Percentiles rank a stretch among this genome's conserved stretches.
These are phyloP conservation scores for Calliopsis andreniformis DNA, from an alignment of 1,140 invertebrate species.

Conservation along the genomic window DNA sequence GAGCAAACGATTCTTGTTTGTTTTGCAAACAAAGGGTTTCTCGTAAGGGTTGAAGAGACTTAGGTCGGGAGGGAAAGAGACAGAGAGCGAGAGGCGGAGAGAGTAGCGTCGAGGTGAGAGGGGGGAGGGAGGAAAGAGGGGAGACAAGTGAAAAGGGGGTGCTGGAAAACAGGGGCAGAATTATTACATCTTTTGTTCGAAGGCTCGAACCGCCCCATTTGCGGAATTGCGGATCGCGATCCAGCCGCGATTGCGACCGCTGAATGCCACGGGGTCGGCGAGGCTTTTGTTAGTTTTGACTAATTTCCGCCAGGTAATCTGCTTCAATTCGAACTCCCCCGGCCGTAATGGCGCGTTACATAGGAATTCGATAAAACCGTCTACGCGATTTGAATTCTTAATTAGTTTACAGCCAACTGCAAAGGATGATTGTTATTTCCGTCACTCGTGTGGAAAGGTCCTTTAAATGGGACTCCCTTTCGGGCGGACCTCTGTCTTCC, in stretches of 20 bases:
- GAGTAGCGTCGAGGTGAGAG: conserved; percentile 46
- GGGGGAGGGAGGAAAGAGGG: conserved; percentile 62
- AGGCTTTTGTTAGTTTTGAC: conserved; percentile 78
- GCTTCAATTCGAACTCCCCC: conserved; percentile 64
- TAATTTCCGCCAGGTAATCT: conserved; percentile 76
- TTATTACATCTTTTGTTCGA: conserved; percentile 82
- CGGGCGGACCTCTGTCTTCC: background rate
- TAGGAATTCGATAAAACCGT: conserved; percentile 46
- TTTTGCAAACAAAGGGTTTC: conserved; percentile 79
- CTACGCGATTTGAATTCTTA: conserved; percentile 32
- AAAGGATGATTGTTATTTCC: background rate
- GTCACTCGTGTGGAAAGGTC: background rate
- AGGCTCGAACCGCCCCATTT: conserved; percentile 79
- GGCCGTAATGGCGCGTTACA: conserved; percentile 39
- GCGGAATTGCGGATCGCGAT: conserved; percentile 80
- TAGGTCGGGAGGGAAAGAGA: conserved; percentile 33
- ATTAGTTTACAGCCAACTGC: conserved; percentile 21
- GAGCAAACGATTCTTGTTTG: conserved; percentile 80
- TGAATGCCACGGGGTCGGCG: conserved; percentile 62
- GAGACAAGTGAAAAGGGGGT: conserved; percentile 59
- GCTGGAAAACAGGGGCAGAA: conserved; percentile 73
- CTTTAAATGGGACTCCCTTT: background rate
- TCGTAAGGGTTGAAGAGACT: conserved; percentile 66
- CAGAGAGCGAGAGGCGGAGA: conserved; percentile 13
- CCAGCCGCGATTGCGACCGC: conserved; percentile 73